Evolutionary conservation across 2,797 vertebrate species (phyloP), one percentile per base, ranked within the genome.

Genomic region (Oreochromis grahami): DNA sequence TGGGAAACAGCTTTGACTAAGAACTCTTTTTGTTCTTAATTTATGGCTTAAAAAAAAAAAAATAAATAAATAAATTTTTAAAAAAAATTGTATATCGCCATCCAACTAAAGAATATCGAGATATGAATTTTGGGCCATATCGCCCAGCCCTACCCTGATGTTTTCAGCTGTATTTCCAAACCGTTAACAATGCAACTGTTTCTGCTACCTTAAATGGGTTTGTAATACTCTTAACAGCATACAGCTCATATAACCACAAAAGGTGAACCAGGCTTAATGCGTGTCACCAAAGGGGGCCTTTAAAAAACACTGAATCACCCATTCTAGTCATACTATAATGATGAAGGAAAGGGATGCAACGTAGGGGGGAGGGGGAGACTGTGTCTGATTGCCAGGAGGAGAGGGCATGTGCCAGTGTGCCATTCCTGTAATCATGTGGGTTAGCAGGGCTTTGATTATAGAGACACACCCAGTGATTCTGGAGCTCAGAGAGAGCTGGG

Each of bases 351-450:
- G 8, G 26, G 78, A 85, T 76, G 72, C 32, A 19, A 14, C 6
- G 3, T 13, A 24, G 36, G 60, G 34, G 13, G 63, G n/a, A 43
- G 19, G 32, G 19, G 11, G 58, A 77, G 80, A 76, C 78, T 53
- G 78, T 17, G 78, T 77, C 84, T 86, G 82, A 86, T 87, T 92
- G 93, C 92, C 80, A 89, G 79, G 86, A 87, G 88, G 91, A 89
- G 91, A 84, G 91, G 92, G 90, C 87, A 88, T 90, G 86, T 87
- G 89, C 90, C 91, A 93, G 79, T 88, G 86, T 87, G 89, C 90
- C 87, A 87, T 91, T 93, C 93, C 93, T 94, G 90, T 95, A 95
- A 96, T 95, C 93, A 92, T 94, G 94, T 91, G 90, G 94, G 89
- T 90, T 94, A 88, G 90, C 86, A 85, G 86, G 90, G 90, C 88